phyloP scores from a whole-genome alignment of 2,797 vertebrate genomes.

The Takifugu ocellatus region DNA sequence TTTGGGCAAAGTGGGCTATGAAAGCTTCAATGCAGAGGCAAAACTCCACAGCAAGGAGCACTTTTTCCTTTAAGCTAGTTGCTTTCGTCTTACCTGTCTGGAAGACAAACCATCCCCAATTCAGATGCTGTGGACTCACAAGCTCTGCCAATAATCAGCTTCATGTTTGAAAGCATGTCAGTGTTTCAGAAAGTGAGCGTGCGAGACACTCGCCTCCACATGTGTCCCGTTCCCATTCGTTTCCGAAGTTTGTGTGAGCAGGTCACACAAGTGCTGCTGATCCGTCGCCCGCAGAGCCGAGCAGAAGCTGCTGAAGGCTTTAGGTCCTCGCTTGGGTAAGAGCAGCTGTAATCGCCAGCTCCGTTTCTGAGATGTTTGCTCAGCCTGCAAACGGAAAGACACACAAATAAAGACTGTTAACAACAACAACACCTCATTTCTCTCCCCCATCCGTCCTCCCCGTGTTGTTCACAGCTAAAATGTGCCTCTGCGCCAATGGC shows the following conservation, averaged over 20 bases:
- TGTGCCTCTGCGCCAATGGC: too few relatives aligned
- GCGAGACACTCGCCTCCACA: constrained; percentile 55
- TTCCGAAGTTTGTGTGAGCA: constrained; percentile 69
- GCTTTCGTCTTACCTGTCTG: too few relatives aligned
- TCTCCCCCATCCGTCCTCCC: too few relatives aligned
- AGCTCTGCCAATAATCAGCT: constrained; percentile 9
- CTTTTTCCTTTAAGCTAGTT: too few relatives aligned
- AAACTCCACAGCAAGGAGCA: too few relatives aligned
- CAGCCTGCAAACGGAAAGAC: constrained; percentile 48
- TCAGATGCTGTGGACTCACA: constrained; percentile 23
- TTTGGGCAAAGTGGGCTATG: too few relatives aligned
- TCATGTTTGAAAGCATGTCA: background rate
- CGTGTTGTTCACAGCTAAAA: too few relatives aligned
- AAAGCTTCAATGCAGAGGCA: too few relatives aligned
- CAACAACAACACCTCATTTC: background rate
- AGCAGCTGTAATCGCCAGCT: constrained; percentile 78
- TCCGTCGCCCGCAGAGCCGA: constrained; percentile 83
- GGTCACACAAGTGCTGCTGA: constrained; percentile 83
- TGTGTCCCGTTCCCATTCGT: constrained; percentile 38
- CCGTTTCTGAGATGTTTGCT: constrained; percentile 66
- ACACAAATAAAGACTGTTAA: background rate
- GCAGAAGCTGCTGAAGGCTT: constrained; percentile 88
- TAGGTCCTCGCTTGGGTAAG: constrained; percentile 89
- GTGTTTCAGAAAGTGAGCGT: background rate
- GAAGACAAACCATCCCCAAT: constrained; percentile 34